Conservation (phyloP, 1,140 invertebrate genomes). For the Cylas formicarius region DNA sequence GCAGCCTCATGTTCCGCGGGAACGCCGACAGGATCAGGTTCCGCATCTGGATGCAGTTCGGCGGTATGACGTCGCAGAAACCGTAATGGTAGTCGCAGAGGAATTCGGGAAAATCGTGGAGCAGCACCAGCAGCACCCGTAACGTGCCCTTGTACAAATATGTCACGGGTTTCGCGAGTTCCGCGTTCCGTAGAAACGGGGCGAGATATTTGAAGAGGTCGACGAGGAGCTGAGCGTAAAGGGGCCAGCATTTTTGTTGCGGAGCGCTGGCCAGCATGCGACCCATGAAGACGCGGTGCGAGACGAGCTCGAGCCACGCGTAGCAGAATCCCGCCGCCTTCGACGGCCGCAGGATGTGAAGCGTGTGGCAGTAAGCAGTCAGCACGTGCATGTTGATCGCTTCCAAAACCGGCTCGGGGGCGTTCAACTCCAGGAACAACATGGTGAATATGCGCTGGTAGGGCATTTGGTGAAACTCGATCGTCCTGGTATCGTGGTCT, state of each 20-base stretch:
- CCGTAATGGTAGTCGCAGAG: slow-evolving; percentile 98
- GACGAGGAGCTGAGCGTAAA: slow-evolving; percentile 86
- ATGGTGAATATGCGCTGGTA: slow-evolving; percentile 97
- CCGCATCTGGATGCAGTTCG: slow-evolving; percentile 98
- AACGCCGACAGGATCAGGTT: slow-evolving; percentile 97
- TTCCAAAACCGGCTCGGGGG: slow-evolving; percentile 86
- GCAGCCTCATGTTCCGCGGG: slow-evolving; percentile 93
- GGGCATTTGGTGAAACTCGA: slow-evolving; percentile 92
- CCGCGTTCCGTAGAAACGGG: slow-evolving; percentile 94
- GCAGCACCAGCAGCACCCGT: slow-evolving; percentile 86
- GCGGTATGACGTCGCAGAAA: slow-evolving; percentile 98
- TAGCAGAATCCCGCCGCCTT: slow-evolving; percentile 95
- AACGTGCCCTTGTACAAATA: slow-evolving; percentile 94
- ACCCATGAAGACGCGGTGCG: slow-evolving; percentile 93
- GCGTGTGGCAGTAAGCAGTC: slow-evolving; percentile 84
- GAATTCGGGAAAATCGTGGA: slow-evolving; percentile 99
- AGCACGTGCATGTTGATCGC: slow-evolving; percentile 86
- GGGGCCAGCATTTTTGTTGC: slow-evolving; percentile 77
- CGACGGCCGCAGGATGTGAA: slow-evolving; percentile 87
- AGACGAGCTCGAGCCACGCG: slow-evolving; percentile 95
- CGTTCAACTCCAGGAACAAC: slow-evolving; percentile 93
- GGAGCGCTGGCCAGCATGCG: slow-evolving; percentile 85
- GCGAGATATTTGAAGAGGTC: slow-evolving; percentile 95
- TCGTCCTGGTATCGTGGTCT: slow-evolving; percentile 82
- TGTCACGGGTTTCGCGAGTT: slow-evolving; percentile 87